A percentile compares a stretch with the other conserved stretches of the same genome.
Conservation (phyloP, 2,888 invertebrate genomes). For the Trichogramma dendrolimi region DNA sequence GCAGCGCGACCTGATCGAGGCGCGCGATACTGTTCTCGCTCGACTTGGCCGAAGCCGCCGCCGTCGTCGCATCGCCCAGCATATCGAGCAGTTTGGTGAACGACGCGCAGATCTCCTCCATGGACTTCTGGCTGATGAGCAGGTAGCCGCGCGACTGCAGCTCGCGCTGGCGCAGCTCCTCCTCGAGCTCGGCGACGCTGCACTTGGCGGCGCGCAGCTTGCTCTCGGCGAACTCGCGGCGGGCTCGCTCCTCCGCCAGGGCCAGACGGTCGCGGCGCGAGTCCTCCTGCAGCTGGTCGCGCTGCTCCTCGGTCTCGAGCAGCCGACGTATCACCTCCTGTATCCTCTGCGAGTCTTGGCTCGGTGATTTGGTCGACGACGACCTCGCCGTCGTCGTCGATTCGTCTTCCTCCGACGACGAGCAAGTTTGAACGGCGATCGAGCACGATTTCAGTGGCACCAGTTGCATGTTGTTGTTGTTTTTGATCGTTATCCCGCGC, state of each 20-base stretch:
- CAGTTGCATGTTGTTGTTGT: neutral
- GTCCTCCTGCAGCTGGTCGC: constrained; percentile 38
- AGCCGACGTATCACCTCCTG: constrained; percentile 29
- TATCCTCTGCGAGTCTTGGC: constrained; percentile 1
- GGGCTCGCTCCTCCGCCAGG: constrained; percentile 40
- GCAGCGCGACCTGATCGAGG: neutral
- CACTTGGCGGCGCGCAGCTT: constrained; percentile 37
- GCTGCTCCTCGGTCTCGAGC: constrained; percentile 33
- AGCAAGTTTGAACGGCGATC: neutral
- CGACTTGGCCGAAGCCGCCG: constrained; percentile 11
- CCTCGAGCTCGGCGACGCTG: constrained; percentile 38
- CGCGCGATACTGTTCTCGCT: neutral
- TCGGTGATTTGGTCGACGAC: neutral
- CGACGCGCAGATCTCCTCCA: constrained; percentile 43
- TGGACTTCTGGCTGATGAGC: constrained; percentile 41
- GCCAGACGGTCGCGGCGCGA: constrained; percentile 32
- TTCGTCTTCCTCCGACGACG: constrained; percentile 4
- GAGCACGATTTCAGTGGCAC: neutral
- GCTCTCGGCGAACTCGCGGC: constrained; percentile 41
- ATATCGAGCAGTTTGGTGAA: constrained; percentile 42
- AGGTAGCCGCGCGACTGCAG: constrained; percentile 40
- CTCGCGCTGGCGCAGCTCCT: constrained; percentile 38
- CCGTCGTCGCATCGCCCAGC: constrained; percentile 18
- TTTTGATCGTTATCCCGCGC: neutral
- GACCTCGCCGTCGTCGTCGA: neutral